Percentiles rank a stretch among this genome's conserved stretches.
Conservation (phyloP, 92 coral and sea anemone species). For the Epizoanthus stellaris region DNA sequence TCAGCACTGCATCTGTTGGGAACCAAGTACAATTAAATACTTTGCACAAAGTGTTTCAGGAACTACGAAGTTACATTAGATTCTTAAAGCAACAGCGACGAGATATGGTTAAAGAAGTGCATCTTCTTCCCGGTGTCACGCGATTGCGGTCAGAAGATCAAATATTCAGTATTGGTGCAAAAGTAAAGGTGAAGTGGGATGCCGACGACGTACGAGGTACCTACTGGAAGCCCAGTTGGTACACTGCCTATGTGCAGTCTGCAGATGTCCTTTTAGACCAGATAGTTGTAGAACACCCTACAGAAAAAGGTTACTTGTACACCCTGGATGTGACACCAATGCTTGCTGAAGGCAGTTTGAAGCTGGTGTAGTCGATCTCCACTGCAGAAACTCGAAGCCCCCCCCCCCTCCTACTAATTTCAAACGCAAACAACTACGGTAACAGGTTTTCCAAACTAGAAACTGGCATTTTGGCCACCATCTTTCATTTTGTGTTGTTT, state of each 20-base stretch:
- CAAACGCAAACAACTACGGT: no score
- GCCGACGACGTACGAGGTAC: conserved; percentile 36
- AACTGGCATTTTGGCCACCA: no score
- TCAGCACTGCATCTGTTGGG: background rate
- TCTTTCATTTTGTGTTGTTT: no score
- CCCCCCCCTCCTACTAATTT: no score
- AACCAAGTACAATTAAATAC: background rate
- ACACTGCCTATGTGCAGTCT: conserved; percentile 52
- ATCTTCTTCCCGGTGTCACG: no score
- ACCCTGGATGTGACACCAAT: conserved; percentile 16
- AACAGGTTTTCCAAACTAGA: no score
- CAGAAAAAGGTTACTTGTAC: conserved; percentile 36
- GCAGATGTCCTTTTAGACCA: conserved; percentile 25
- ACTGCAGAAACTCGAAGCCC: no score
- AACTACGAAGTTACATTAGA: background rate
- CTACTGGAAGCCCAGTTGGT: conserved; percentile 61
- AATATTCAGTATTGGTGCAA: conserved; percentile 7
- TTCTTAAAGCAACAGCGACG: background rate
- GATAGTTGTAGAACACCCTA: conserved; percentile 31
- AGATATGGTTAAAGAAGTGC: background rate
- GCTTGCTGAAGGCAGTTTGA: conserved; percentile 30
- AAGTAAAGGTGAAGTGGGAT: conserved; percentile 55
- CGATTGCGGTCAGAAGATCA: no score
- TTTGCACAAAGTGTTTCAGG: conserved; percentile 3
- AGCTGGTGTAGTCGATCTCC: background rate